Base-by-base conservation (phyloP, 2,888 invertebrate species). In the Pyrochroa serraticornis region DNA sequence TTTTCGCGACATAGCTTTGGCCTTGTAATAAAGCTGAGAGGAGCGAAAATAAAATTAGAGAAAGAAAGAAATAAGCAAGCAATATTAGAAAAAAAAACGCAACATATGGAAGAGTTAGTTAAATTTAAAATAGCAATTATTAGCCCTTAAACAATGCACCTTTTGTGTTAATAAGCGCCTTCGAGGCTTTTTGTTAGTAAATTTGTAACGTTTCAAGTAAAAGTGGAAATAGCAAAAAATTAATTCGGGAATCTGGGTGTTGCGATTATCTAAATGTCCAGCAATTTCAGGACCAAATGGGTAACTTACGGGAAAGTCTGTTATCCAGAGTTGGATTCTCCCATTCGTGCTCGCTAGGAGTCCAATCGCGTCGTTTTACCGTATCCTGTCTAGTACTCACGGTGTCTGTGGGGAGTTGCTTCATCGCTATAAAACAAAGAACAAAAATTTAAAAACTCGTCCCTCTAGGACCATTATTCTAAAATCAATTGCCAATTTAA, bases 221-320 rank as follows among this genome's bases (percentile, higher is more conserved):
- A 7, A 35, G 10, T 10, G 36, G 10, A 35, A 35, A 6, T 35
- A 6, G 6, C 10, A 10, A 35, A 35, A 6, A 3, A 9, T 35
- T 22, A 5, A 3, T 22, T 22, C 5, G 22, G 5, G 2, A 22
- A 22, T 22, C 22, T 22, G 22, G 22, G 22, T 22, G 22, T 22
- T 22, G 22, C 22, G 22, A 22, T 22, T 22, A 22, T 22, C n/a
- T n/a, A n/a, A n/a, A n/a, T n/a, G n/a, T n/a, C n/a, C n/a, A n/a
- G 22, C 22, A 22, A 22, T 5, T 22, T 22, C 22, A 5, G 22
- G 22, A 5, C 5, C 22, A 22, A n/a, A 9, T 35, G 6, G 22
- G 33, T 0, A 62, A 78, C 81, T 79, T 77, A 82, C 82, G 73
- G 55, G 82, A 82, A 58, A 81, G 76, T 71, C 82, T 73, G 67